A percentile compares a stretch with the other conserved stretches of the same genome.
phyloP scores from a whole-genome alignment of 2,797 vertebrate genomes.

The Epinephelus coioides region DNA sequence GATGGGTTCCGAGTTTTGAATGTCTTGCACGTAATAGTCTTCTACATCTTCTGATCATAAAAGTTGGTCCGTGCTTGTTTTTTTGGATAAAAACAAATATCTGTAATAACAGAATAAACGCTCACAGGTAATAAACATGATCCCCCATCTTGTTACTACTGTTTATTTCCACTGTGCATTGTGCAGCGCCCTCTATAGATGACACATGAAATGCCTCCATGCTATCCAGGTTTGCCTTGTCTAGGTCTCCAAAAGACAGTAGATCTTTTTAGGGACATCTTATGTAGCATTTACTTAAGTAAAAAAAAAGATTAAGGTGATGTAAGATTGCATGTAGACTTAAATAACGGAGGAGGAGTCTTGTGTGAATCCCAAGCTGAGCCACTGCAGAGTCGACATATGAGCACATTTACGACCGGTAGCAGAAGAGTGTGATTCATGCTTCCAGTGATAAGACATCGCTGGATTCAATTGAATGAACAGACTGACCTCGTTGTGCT shows the following conservation, averaged over 20 bases:
- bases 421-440: conserved; percentile 35
- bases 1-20: no score
- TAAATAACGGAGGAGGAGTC: background rate
- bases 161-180: no score
- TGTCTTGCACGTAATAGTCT: no score
- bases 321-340: conserved; percentile 5
- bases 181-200: no score
- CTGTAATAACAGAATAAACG: no score
- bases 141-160: no score
- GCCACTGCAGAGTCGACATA: conserved; percentile 6
- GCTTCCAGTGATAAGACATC: conserved; percentile 46
- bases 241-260: background rate
- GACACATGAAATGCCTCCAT: background rate
- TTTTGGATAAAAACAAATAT: no score
- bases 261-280: background rate
- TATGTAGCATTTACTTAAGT: background rate
- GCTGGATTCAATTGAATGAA: conserved; percentile 61
- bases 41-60: no score
- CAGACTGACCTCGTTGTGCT: conserved; percentile 60
- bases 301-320: background rate
- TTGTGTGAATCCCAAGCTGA: conserved; percentile 3
- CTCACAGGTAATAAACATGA: no score
- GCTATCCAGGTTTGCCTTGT: background rate
- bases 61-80: no score
- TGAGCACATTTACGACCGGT: conserved; percentile 27